These are phyloP conservation scores for Dunckerocampus dactyliophorus DNA, from an alignment of 2,113 vertebrate species.

Conservation along the genomic window DNA sequence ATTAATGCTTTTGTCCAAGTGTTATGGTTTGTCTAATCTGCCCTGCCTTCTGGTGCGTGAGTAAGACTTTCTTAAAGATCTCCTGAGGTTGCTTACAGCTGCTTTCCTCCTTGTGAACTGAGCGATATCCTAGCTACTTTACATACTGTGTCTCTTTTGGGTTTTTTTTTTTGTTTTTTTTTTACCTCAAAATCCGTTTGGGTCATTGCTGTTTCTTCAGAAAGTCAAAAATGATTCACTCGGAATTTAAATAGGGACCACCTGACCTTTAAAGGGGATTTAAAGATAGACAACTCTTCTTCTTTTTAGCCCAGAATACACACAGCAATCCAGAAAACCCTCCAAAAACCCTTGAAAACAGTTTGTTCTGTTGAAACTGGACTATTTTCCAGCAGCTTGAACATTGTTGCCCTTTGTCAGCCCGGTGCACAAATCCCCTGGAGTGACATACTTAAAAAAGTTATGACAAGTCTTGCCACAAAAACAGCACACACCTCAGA, in stretches of 20 bases:
- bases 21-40: conserved; percentile 53
- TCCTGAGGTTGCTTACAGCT: conserved; percentile 42
- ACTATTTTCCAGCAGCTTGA: not conserved
- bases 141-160: conserved; percentile 2
- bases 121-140: conserved; percentile 35
- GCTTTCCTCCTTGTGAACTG: conserved; percentile 47
- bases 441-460: not conserved
- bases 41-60: conserved; percentile 45
- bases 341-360: not conserved
- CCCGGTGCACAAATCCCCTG: not conserved
- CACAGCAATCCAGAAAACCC: not conserved
- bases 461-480: not conserved
- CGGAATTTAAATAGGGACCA: too few species aligned
- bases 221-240: not conserved
- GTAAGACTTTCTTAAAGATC: conserved; percentile 46
- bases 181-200: conserved; percentile 12
- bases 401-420: not conserved
- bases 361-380: not conserved
- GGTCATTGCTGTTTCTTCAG: conserved; percentile 1
- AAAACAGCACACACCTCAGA: not conserved
- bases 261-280: not conserved
- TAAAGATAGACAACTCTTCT: not conserved
- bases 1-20: conserved; percentile 50
- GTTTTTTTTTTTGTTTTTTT: too few species aligned
- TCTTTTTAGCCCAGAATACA: not conserved